Conservation (phyloP, 1,140 invertebrate species). For the Phymorhynchus buccinoides region DNA sequence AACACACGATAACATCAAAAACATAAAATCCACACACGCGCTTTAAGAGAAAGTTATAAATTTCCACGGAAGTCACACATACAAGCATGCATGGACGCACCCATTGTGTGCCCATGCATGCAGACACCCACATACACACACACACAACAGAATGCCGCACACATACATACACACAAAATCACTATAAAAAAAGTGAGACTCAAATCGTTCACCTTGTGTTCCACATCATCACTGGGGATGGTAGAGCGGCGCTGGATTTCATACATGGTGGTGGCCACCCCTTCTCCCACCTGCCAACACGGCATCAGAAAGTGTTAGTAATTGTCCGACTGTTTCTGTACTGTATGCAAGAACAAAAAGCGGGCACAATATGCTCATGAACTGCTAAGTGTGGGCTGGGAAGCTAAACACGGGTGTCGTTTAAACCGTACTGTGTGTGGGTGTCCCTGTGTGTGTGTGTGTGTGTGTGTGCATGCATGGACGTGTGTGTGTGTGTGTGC, state of each 20-base stretch:
- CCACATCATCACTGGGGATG: slow-evolving; percentile 67
- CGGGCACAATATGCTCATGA: neutral
- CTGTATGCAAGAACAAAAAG: too few relatives aligned
- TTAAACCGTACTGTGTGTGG: too few relatives aligned
- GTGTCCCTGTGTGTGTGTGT: neutral
- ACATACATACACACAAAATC: neutral
- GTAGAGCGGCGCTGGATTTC: slow-evolving; percentile 65
- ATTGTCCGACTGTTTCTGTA: too few relatives aligned
- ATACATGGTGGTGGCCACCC: slow-evolving; percentile 67
- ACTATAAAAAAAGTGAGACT: neutral
- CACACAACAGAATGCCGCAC: too few relatives aligned
- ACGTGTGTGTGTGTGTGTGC: neutral
- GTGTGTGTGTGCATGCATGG: too few relatives aligned
- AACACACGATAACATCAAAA: too few relatives aligned
- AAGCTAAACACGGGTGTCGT: too few relatives aligned
- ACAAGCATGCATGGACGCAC: too few relatives aligned
- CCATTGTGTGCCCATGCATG: neutral
- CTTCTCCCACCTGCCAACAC: slow-evolving; percentile 60
- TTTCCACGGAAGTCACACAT: too few relatives aligned
- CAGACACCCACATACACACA: neutral
- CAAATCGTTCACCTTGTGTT: slow-evolving; percentile 60
- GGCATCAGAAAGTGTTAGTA: neutral
- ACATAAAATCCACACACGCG: too few relatives aligned
- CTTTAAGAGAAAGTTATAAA: too few relatives aligned
- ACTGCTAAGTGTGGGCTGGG: too few relatives aligned